Evolutionary conservation across 2,113 vertebrate species (phyloP), one percentile per base, ranked within the genome.

Genomic region (Corythoichthys intestinalis): DNA sequence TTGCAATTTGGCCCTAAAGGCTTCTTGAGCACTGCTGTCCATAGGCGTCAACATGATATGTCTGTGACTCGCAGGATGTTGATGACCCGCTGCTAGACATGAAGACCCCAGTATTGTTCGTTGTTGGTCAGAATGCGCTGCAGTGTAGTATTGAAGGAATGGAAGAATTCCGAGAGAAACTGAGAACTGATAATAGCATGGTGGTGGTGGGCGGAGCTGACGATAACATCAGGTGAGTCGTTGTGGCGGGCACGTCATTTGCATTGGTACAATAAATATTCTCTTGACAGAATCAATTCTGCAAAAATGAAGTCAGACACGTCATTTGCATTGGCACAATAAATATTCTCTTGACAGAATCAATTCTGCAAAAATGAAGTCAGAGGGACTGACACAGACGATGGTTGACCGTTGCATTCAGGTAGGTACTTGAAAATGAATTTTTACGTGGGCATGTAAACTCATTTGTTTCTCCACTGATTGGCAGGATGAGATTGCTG

Each of bases 351-450:
- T 78, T 53, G 41, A 73, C 70, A 98, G 97, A 85, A 98, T 99
- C 85, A 95, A 92, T 88, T 96, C 96, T 77, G 91, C 94, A 68
- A 99, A 98, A 87, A 98, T 98, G 93, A 98, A 96, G 74, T 78
- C 92, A 0, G 97, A 98, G 78, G 96, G 97, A 1, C 81, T 99
- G 75, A 98, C 97, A 0, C 97, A 98, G 90, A 98, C 96, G 37
- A 98, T 99, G 95, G 97, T 99, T 83, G 97, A 98, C 84, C 94
- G 97, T 66, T 99, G 97, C 77, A 94, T 99, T 84, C 97, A 99
- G 95, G 97, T 98, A 73, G 74, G 47, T 75, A 9, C n/a, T 65
- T 62, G 12, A 59, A 39, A 17, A 34, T 52, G 9, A 60, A 47
- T 68, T 54, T 72, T 47, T 39, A 38, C 41, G 20, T 10, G 13